These are phyloP conservation scores for Aculops lycopersici DNA, from an alignment of 1,140 invertebrate species.

Conservation along the genomic window DNA sequence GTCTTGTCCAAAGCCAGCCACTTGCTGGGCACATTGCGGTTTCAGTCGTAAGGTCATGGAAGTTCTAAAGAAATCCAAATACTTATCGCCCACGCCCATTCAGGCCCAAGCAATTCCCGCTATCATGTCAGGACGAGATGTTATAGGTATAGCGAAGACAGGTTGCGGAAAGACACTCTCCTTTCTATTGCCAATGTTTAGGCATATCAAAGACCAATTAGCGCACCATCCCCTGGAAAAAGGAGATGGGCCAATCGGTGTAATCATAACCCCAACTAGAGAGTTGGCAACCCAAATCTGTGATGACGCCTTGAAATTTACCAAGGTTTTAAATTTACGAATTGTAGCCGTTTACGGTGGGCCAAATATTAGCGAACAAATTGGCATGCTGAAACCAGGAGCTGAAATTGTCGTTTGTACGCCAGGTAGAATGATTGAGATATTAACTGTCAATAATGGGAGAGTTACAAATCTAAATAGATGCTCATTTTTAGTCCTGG, in stretches of 20 bases:
- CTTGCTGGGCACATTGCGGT: slow-evolving; percentile 90
- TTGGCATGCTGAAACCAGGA: slow-evolving; percentile 83
- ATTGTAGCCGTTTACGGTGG: slow-evolving; percentile 95
- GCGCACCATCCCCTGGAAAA: slow-evolving; percentile 58
- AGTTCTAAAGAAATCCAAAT: slow-evolving; percentile 51
- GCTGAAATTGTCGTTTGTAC: slow-evolving; percentile 97
- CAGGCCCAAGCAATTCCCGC: slow-evolving; percentile 91
- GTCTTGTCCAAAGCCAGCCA: slow-evolving; percentile 74
- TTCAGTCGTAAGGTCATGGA: slow-evolving; percentile 85
- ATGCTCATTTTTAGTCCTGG: slow-evolving; percentile 83
- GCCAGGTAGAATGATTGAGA: slow-evolving; percentile 96
- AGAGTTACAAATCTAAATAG: slow-evolving; percentile 77
- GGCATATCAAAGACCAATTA: slow-evolving; percentile 88
- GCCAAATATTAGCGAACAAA: slow-evolving; percentile 69
- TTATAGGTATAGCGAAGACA: slow-evolving; percentile 97
- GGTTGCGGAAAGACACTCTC: slow-evolving; percentile 86
- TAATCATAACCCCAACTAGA: slow-evolving; percentile 91
- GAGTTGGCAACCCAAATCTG: slow-evolving; percentile 97
- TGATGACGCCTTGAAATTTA: slow-evolving; percentile 81
- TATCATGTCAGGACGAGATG: slow-evolving; percentile 80
- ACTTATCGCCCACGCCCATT: slow-evolving; percentile 93
- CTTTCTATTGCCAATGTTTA: slow-evolving; percentile 88
- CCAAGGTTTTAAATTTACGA: slow-evolving; percentile 45
- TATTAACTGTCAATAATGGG: slow-evolving; percentile 89
- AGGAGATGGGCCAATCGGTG: slow-evolving; percentile 73